Evolutionary conservation across 2,797 vertebrate species (phyloP).

Genomic region (Parauchenoglanis ngamensis): DNA sequence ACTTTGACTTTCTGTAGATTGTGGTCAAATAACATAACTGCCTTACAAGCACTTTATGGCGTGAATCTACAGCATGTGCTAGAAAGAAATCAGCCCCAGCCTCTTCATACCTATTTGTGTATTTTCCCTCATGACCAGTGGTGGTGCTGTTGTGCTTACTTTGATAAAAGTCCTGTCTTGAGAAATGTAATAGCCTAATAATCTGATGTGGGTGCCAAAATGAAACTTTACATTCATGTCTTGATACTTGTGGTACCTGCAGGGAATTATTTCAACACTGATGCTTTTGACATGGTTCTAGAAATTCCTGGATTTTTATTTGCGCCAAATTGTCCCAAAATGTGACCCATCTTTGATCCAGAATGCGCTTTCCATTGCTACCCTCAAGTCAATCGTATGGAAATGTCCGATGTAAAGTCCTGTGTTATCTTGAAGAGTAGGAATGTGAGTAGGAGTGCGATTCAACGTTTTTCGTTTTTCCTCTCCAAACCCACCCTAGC

Average conservation of each 20-base stretch:
- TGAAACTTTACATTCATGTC: neutral
- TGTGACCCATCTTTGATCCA: neutral
- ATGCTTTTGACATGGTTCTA: neutral
- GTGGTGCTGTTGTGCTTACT: neutral
- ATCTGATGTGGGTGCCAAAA: neutral
- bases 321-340: neutral
- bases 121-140: neutral
- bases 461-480: neutral
- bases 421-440: neutral
- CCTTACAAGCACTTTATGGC: neutral
- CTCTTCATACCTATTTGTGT: neutral
- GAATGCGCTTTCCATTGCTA: neutral
- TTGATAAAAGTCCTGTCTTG: neutral
- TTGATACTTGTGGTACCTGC: neutral
- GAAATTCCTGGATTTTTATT: neutral
- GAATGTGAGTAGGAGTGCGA: neutral
- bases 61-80: neutral
- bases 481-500: constrained; percentile 68
- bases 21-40: neutral
- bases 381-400: neutral
- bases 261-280: neutral
- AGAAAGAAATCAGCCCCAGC: neutral
- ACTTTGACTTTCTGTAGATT: neutral
- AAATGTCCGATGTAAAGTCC: neutral
- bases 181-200: neutral